Conservation (phyloP, 1,140 invertebrate species). For the Riptortus pedestris region DNA sequence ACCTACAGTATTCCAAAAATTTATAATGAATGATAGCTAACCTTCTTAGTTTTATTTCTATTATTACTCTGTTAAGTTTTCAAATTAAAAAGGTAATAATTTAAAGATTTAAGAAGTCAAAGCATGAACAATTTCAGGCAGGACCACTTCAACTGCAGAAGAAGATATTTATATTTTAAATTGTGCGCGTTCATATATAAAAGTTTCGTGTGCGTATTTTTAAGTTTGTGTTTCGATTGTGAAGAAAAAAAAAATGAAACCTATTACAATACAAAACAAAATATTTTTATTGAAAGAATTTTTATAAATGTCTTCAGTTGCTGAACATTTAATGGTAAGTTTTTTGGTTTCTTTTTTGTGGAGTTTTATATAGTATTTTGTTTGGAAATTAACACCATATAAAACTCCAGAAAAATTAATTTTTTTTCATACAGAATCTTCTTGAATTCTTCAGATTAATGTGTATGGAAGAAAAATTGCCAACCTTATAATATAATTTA, state of each 20-base stretch:
- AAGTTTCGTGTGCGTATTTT: slow-evolving; percentile 15
- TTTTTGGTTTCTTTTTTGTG: slow-evolving; percentile 9
- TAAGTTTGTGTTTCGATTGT: slow-evolving; percentile 12
- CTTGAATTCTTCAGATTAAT: too few relatives aligned
- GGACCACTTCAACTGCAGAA: slow-evolving; percentile 5
- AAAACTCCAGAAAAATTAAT: slow-evolving; percentile 4
- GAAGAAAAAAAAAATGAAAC: slow-evolving; percentile 10
- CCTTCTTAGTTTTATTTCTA: too few relatives aligned
- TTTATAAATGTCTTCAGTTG: not conserved
- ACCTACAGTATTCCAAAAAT: too few relatives aligned
- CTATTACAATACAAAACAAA: slow-evolving; percentile 1
- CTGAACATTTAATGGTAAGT: slow-evolving; percentile 2
- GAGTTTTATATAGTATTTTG: slow-evolving; percentile 12
- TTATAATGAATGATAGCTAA: too few relatives aligned
- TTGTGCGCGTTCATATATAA: slow-evolving; percentile 14
- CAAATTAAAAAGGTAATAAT: too few relatives aligned
- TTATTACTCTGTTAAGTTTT: too few relatives aligned
- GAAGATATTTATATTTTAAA: slow-evolving; percentile 16
- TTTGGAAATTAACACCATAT: too few relatives aligned
- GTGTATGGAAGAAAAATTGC: too few relatives aligned
- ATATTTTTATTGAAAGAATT: slow-evolving; percentile 12
- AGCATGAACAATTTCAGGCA: slow-evolving; percentile 14
- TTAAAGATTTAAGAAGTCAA: too few relatives aligned
- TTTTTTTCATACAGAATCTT: not conserved
- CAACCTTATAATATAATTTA: too few relatives aligned